A percentile compares a stretch with the other conserved stretches of the same genome.
These are phyloP conservation scores for Oreocharis arfaki DNA, from an alignment of 2,113 vertebrate genomes.

Conservation along the genomic window DNA sequence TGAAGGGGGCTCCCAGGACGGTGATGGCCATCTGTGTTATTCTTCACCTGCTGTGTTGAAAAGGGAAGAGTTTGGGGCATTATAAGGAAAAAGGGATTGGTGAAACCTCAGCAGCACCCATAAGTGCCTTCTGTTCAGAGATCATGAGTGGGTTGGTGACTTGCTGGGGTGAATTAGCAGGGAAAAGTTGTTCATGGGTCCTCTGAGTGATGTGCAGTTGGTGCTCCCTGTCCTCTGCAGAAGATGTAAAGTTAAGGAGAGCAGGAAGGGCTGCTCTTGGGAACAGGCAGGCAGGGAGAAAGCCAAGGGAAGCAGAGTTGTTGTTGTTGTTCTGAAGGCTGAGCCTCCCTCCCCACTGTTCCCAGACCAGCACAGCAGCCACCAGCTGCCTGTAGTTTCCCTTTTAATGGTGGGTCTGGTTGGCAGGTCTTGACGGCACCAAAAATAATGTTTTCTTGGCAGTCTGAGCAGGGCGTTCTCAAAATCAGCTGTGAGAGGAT, in stretches of 20 bases:
- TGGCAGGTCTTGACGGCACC: neutral
- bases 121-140: neutral
- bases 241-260: neutral
- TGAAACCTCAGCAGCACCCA: neutral
- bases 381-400: neutral
- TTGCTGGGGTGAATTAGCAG: neutral
- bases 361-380: neutral
- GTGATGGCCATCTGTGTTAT: neutral
- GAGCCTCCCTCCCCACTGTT: neutral
- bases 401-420: neutral
- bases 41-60: neutral
- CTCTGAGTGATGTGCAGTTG: neutral
- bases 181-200: neutral
- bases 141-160: neutral
- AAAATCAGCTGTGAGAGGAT: neutral
- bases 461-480: neutral
- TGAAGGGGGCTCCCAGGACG: neutral
- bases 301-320: neutral
- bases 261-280: neutral
- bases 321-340: neutral
- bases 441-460: neutral
- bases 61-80: neutral
- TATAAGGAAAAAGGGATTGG: neutral
- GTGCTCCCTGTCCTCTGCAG: neutral
- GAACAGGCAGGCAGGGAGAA: neutral